Evolutionary conservation across 1,140 invertebrate species (phyloP), one percentile per base, ranked within the genome.

Genomic region (Monochamus saltuarius): DNA sequence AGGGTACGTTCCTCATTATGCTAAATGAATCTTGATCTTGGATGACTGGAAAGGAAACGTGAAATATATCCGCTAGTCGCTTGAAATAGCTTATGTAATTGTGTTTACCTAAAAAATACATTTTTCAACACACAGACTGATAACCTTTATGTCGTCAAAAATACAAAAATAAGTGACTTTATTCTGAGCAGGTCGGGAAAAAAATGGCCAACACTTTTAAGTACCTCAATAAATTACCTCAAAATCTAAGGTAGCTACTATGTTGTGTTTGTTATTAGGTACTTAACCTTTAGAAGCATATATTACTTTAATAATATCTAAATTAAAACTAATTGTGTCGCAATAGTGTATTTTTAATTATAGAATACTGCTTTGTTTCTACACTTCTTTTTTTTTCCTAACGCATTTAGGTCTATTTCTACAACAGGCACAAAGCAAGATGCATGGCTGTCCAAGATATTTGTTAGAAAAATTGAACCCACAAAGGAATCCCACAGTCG

Each of bases 401-500:
- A 53, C 1, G 22, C n/a, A 17, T 71, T 56, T 37, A 74, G 74
- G 38, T 58, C 79, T 56, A 80, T 83, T 62, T 80, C 79, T 58
- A 74, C 78, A 19, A 71, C 73, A 40, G 66, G 79, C 29, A 79
- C 83, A 57, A 81, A 82, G 66, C 79, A 78, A 45, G 91, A 94
- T 80, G 86, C 90, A 70, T 97, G 94, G 92, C 81, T 96, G 42
- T 92, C 87, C 61, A 96, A 95, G 78, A 78, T 96, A 36, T 78
- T 95, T 55, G 93, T 95, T 22, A 82, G 92, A 62, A 92, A 89
- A 77, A 94, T 97, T 74, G 92, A 96, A 75, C 92, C 94, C 4
- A 94, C 91, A 0, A 97, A 95, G 75, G 94, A 97, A 75, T 92
- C 95, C 4, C 95, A 98, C 78, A 97, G 95, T 68, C 86, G 91